phyloP scores from a whole-genome alignment of 2,888 invertebrate genomes.

The Acanthacorydalis orientalis region DNA sequence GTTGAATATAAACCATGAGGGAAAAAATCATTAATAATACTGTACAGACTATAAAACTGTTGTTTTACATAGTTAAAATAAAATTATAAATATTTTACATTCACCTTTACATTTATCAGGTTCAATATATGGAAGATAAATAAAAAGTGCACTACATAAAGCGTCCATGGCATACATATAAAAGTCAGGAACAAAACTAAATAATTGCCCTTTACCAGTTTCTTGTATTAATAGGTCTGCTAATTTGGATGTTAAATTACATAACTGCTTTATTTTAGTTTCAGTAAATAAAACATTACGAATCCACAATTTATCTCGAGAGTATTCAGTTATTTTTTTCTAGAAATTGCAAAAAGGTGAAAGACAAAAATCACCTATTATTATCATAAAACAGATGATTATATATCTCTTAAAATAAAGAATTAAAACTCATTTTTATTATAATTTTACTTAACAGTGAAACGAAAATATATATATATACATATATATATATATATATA shows the following conservation, averaged over 20 bases:
- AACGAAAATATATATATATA: background rate
- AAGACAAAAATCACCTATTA: too few species aligned
- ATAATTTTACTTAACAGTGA: background rate
- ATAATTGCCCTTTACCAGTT: slow-evolving; percentile 2
- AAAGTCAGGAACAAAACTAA: slow-evolving; percentile 4
- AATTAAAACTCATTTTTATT: background rate
- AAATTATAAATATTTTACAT: background rate
- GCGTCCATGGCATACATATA: slow-evolving; percentile 1
- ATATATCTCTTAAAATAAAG: too few species aligned
- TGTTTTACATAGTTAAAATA: background rate
- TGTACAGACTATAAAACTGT: too few species aligned
- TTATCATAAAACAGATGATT: too few species aligned
- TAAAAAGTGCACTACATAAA: background rate
- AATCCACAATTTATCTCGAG: slow-evolving; percentile 3
- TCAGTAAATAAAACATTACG: slow-evolving; percentile 1
- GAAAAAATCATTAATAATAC: too few species aligned
- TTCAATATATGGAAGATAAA: background rate
- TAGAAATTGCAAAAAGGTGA: background rate
- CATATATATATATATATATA: background rate
- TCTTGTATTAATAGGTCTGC: background rate
- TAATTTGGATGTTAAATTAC: background rate
- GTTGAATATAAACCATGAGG: too few species aligned
- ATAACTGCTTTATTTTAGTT: background rate
- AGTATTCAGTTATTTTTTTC: slow-evolving; percentile 2
- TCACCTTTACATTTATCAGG: background rate